Evolutionary conservation across 2,797 vertebrate genomes (phyloP).

Genomic region (Scolopax bukidnonensis): DNA sequence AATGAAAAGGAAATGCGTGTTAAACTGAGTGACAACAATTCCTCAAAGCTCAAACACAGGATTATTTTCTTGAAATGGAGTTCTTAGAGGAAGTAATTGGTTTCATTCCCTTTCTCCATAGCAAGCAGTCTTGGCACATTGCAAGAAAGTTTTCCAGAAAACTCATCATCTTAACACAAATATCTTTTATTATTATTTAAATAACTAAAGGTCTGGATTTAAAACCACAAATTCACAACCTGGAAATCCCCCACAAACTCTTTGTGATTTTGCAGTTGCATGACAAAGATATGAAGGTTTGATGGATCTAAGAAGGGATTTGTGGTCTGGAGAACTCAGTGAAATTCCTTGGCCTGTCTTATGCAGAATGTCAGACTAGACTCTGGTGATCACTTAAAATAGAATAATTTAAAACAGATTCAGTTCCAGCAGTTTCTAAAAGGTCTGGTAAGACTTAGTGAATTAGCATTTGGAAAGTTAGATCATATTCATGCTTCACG

Average conservation of each 20-base stretch:
- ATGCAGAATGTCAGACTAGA: conserved; percentile 42
- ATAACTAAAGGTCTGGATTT: background rate
- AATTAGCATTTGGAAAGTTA: conserved; percentile 44
- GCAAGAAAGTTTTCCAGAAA: background rate
- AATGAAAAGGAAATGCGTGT: background rate
- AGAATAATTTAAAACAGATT: conserved; percentile 59
- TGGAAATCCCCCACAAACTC: background rate
- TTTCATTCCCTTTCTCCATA: background rate
- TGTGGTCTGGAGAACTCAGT: conserved; percentile 55
- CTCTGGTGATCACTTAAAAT: conserved; percentile 59
- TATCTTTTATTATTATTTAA: background rate
- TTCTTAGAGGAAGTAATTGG: background rate
- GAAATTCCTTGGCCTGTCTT: conserved; percentile 49
- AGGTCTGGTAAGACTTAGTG: conserved; percentile 49
- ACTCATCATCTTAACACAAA: background rate
- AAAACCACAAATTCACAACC: conserved; percentile 39
- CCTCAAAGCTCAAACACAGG: background rate
- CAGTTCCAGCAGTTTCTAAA: conserved; percentile 59
- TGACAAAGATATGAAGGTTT: conserved; percentile 28
- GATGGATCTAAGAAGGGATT: conserved; percentile 36
- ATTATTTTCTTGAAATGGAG: background rate
- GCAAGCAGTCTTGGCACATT: background rate
- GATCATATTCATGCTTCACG: background rate
- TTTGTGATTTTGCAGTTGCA: conserved; percentile 33
- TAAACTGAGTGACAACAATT: background rate